Percentiles rank a stretch among this genome's conserved stretches.
These are phyloP conservation scores for Drosophila cardini DNA, from an alignment of 1,140 invertebrate genomes.

Conservation along the genomic window DNA sequence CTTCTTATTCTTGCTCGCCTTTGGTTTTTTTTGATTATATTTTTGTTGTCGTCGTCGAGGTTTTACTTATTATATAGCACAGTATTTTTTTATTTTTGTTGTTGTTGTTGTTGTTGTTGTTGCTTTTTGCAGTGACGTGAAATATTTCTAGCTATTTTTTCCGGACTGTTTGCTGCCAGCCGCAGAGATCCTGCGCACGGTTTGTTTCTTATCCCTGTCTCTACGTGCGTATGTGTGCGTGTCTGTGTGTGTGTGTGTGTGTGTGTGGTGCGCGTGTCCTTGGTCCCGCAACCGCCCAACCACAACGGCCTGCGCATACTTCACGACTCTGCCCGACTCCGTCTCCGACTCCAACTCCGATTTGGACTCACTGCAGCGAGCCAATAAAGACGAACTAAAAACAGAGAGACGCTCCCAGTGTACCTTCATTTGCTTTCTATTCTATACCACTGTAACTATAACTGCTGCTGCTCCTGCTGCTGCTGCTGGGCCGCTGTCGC, in stretches of 20 bases:
- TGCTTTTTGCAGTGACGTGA: constrained; percentile 55
- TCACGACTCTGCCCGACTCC: constrained; percentile 42
- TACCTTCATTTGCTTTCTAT: constrained; percentile 31
- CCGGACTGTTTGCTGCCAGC: constrained; percentile 70
- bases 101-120: constrained; percentile 34
- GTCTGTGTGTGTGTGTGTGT: constrained; percentile 32
- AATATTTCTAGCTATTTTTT: constrained; percentile 79
- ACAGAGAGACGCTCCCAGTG: constrained; percentile 39
- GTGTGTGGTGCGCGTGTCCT: constrained; percentile 48
- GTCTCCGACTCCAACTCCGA: constrained; percentile 33
- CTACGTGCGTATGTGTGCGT: constrained; percentile 11
- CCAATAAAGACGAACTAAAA: constrained; percentile 69
- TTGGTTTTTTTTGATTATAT: constrained; percentile 19
- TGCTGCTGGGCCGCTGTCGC: constrained; percentile 6
- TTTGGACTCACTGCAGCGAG: constrained; percentile 43
- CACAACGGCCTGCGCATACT: constrained; percentile 50
- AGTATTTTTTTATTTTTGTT: constrained; percentile 41
- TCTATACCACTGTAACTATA: neutral
- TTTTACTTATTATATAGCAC: constrained; percentile 63
- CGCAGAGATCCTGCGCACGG: constrained; percentile 75
- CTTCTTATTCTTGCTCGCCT: constrained; percentile 3
- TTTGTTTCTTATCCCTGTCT: constrained; percentile 65
- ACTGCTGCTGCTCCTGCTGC: constrained; percentile 9
- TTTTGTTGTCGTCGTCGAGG: constrained; percentile 40
- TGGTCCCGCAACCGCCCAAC: constrained; percentile 66